Evolutionary conservation across 2,113 vertebrate species (phyloP).

Genomic region (Gymnobelideus leadbeateri): DNA sequence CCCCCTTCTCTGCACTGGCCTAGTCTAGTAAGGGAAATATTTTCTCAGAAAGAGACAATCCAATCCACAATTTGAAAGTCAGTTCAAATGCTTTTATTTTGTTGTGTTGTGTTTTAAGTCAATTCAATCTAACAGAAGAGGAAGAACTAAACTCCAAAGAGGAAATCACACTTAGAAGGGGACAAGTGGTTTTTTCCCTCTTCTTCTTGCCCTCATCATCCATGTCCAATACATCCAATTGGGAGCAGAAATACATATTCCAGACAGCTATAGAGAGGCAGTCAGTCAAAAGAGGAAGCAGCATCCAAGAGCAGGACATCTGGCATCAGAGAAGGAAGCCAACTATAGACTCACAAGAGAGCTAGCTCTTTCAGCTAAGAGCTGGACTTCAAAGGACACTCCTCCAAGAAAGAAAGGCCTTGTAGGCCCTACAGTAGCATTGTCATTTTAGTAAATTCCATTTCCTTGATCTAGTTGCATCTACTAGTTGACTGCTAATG

Average conservation of each 20-base stretch:
- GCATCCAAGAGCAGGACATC: not conserved
- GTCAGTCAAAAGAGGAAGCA: not conserved
- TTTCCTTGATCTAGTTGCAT: not conserved
- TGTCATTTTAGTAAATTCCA: not conserved
- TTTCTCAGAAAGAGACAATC: constrained; percentile 4
- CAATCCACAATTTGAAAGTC: not conserved
- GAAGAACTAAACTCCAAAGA: not conserved
- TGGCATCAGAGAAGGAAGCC: not conserved
- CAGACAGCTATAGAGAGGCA: not conserved
- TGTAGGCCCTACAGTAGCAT: not conserved
- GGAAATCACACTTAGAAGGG: not conserved
- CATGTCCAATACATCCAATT: not conserved
- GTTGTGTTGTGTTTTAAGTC: not conserved
- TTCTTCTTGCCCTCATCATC: not conserved
- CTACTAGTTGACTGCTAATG: not conserved
- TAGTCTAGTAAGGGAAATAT: constrained; percentile 39
- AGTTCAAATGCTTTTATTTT: not conserved
- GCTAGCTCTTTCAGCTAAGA: not conserved
- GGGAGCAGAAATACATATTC: not conserved
- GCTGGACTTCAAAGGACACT: not conserved
- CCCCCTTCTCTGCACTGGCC: not conserved
- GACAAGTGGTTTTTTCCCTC: not conserved
- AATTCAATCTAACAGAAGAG: not conserved
- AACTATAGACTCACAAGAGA: not conserved
- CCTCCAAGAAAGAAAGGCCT: not conserved